Conservation (phyloP, 1,140 invertebrate genomes). For the Drosophila sturtevanti region DNA sequence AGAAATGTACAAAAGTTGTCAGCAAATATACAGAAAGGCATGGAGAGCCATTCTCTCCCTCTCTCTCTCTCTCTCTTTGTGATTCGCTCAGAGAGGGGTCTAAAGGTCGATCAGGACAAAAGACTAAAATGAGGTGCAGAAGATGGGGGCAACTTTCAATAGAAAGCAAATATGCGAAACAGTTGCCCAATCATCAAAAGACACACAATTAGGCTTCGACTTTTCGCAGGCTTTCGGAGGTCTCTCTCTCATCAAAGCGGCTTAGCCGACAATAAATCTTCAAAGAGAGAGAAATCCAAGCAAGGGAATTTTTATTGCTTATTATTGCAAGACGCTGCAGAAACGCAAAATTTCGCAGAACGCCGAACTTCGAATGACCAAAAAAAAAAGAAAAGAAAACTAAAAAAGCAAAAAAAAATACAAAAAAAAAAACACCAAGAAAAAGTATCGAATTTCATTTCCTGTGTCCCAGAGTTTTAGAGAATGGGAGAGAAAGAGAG, state of each 20-base stretch:
- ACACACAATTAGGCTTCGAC: conserved; percentile 64
- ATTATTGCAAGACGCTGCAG: conserved; percentile 55
- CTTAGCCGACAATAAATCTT: conserved; percentile 76
- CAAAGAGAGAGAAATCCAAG: conserved; percentile 67
- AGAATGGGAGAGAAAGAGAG: too few relatives aligned
- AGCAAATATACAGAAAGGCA: conserved; percentile 36
- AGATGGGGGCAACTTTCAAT: conserved; percentile 30
- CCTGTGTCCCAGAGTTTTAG: conserved; percentile 54
- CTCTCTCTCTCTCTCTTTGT: neutral
- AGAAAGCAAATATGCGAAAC: conserved; percentile 75
- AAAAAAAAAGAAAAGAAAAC: neutral
- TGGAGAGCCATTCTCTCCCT: conserved; percentile 12
- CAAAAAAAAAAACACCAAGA: conserved; percentile 45
- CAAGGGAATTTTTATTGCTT: conserved; percentile 77
- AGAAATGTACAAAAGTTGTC: conserved; percentile 80
- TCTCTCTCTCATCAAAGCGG: conserved; percentile 63
- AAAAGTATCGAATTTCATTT: conserved; percentile 81
- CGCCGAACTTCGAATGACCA: conserved; percentile 11
- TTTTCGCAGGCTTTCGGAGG: neutral
- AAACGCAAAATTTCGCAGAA: conserved; percentile 44
- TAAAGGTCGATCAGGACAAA: conserved; percentile 55
- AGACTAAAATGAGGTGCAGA: neutral
- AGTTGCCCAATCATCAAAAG: conserved; percentile 71
- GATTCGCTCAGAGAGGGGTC: neutral
- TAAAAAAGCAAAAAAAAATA: conserved; percentile 18